Percentiles rank a stretch among this genome's conserved stretches.
Conservation (phyloP, 2,888 invertebrate genomes). For the Diaprepes abbreviatus region DNA sequence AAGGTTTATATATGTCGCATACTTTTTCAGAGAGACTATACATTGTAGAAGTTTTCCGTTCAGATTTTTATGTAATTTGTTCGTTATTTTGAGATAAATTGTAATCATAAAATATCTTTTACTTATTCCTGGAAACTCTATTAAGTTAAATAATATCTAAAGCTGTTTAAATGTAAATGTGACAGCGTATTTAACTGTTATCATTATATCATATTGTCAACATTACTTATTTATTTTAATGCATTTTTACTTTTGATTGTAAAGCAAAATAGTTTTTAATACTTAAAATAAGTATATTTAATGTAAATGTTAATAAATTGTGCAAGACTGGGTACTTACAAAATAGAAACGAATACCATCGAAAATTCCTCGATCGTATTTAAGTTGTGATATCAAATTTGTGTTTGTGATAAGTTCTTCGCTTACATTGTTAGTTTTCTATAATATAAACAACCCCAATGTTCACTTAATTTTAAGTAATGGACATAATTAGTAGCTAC, state of each 20-base stretch:
- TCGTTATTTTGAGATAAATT: no score
- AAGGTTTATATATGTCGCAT: no score
- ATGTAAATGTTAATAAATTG: slow-evolving; percentile 36
- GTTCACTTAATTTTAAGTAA: neutral
- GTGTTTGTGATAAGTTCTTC: slow-evolving; percentile 52
- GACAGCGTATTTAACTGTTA: neutral
- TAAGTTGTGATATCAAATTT: slow-evolving; percentile 54
- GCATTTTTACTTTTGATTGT: slow-evolving; percentile 14
- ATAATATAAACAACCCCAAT: neutral
- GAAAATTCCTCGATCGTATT: slow-evolving; percentile 50
- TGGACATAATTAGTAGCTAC: neutral
- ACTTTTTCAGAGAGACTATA: no score
- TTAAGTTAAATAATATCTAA: no score
- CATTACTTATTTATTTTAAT: slow-evolving; percentile 15
- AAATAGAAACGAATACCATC: slow-evolving; percentile 50
- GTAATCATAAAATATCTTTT: no score
- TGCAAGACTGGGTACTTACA: slow-evolving; percentile 57
- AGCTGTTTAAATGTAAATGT: neutral
- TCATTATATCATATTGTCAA: neutral
- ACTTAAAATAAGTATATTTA: slow-evolving; percentile 12
- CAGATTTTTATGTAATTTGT: no score
- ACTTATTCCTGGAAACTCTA: no score
- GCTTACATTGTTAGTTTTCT: slow-evolving; percentile 28
- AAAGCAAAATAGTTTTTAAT: slow-evolving; percentile 14
- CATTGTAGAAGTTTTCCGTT: no score